Base-by-base conservation (phyloP, 1,140 invertebrate species). In the Micrasema longulum region DNA sequence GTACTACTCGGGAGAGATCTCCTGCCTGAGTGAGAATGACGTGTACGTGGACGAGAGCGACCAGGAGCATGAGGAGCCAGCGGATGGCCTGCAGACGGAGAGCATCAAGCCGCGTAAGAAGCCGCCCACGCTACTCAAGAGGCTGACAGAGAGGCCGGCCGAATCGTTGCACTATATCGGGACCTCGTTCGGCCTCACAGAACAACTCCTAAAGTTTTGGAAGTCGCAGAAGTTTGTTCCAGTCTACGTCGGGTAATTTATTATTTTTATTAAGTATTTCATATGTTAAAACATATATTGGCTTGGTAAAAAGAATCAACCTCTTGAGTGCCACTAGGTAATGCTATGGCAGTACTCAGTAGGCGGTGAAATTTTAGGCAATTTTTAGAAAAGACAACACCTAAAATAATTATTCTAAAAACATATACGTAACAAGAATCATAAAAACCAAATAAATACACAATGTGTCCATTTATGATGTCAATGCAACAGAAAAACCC, bases 91-190 rank as follows among this genome's bases (percentile, higher is more conserved):
- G 47, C 76, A 91, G 4, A 82, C 90, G 75, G 91, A 92, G 80
- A 84, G 79, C 43, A 90, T 92, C 26, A 85, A 88, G 77, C 91
- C 91, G 11, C 80, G 90, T 45, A 85, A 86, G 64, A 86, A 86
- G 5, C 86, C 94, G 14, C 92, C 93, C 11, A 92, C 93, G 0
- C 82, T 95, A 0, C 78, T 95, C 11, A 83, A 91, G 55, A 91
- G 93, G 76, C 80, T 99, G 45, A 91, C 85, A 47, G 96, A 99
- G 83, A 84, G 97, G 69, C 83, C 81, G 31, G 91, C 97, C 0
- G 97, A 99, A 82, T 83, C 86, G 65, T 82, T 99, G 14, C 93
- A 99, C 82, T 99, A 99, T 79, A 79, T 99, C 2, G 97, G 97
- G 9, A 97, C 98, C 5, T 97, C 96, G 1, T 98, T 92, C 80